These are phyloP conservation scores for Drosophila putrida DNA, from an alignment of 2,888 invertebrate species.

Conservation along the genomic window DNA sequence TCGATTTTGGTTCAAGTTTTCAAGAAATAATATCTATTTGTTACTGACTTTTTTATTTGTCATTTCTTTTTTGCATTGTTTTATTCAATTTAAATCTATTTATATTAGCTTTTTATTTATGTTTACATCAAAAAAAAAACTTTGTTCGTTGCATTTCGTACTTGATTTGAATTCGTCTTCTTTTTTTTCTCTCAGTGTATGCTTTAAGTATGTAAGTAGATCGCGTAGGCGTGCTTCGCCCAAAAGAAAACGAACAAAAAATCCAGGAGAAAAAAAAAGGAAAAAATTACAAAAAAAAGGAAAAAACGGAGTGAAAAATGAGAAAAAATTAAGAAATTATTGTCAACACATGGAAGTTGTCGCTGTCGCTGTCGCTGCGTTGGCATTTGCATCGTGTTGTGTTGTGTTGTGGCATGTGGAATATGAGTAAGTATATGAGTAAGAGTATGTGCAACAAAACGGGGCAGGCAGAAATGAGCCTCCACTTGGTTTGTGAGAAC, in stretches of 20 bases:
- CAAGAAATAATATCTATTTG: no score
- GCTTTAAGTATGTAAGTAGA: conserved; percentile 1
- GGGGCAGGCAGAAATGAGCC: conserved; percentile 35
- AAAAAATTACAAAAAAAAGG: conserved; percentile 2
- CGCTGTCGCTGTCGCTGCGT: conserved; percentile 52
- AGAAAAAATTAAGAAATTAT: conserved; percentile 35
- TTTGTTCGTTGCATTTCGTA: no score
- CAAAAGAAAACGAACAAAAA: conserved; percentile 14
- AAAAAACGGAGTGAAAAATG: conserved; percentile 4
- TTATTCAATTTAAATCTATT: no score
- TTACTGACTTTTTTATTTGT: no score
- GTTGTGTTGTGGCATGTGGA: conserved; percentile 4
- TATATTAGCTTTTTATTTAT: no score
- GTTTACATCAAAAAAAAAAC: no score
- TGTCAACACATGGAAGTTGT: conserved; percentile 65
- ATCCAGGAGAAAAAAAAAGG: conserved; percentile 6
- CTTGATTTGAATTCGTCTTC: no score
- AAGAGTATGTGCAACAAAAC: conserved; percentile 20
- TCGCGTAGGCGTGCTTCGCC: conserved; percentile 46
- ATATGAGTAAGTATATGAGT: conserved; percentile 19
- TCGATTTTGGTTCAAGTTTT: no score
- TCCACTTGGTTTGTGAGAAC: conserved; percentile 2
- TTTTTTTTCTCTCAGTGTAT: no score
- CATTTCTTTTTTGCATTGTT: no score
- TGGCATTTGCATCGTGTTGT: conserved; percentile 47